Conservation (phyloP, 2,113 vertebrate genomes). For the Centrocercus urophasianus region DNA sequence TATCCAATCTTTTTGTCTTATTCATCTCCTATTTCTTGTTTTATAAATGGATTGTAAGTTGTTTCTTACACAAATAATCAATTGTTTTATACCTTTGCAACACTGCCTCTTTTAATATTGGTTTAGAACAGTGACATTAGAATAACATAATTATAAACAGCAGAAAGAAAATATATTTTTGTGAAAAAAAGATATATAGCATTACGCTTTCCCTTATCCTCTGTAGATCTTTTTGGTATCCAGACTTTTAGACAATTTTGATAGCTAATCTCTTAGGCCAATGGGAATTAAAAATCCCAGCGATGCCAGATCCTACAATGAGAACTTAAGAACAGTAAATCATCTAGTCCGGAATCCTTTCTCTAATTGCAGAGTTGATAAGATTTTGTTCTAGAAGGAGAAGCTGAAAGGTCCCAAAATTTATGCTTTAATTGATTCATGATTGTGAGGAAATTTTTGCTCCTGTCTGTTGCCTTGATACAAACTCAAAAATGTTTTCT, state of each 20-base stretch:
- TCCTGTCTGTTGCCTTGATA: not conserved
- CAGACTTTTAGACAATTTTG: not conserved
- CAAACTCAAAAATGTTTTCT: not conserved
- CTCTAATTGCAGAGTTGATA: not conserved
- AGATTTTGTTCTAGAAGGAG: not conserved
- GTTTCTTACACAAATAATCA: not conserved
- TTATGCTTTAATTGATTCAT: not conserved
- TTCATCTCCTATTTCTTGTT: not conserved
- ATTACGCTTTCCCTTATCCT: not conserved
- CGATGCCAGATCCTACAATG: not conserved
- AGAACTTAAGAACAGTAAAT: not conserved
- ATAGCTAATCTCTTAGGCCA: not conserved
- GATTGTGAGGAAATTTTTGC: not conserved
- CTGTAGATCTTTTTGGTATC: not conserved
- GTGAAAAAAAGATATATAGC: not conserved
- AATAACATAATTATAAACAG: not conserved
- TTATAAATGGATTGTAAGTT: not conserved
- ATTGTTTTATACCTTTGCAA: not conserved
- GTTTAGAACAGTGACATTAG: not conserved
- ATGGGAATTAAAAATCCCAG: not conserved
- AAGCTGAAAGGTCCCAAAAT: not conserved
- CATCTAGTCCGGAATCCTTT: not conserved
- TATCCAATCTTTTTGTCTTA: not conserved
- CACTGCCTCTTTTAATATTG: fast-evolving
- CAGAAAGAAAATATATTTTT: not conserved